Evolutionary conservation across 2,113 vertebrate genomes (phyloP).

Genomic region (Eudyptes chrysolophus): DNA sequence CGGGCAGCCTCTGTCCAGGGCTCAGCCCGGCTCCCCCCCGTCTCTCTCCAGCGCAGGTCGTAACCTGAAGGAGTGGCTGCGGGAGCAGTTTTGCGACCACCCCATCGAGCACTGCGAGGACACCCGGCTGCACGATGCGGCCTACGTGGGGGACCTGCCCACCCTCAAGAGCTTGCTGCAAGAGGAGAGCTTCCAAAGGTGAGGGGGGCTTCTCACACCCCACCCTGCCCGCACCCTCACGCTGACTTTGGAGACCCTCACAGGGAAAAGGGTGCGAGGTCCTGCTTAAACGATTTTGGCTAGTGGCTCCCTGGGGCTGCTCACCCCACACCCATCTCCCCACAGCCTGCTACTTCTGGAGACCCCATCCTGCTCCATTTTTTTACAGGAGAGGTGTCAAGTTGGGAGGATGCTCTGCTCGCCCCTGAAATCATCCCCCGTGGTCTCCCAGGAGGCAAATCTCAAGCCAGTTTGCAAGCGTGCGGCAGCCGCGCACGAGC

Average conservation of each 20-base stretch:
- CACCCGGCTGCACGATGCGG: slow-evolving; percentile 89
- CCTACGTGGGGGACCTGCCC: slow-evolving; percentile 89
- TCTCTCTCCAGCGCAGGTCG: slow-evolving; percentile 81
- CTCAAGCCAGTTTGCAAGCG: background rate
- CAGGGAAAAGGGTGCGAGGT: background rate
- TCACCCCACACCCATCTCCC: too few species aligned
- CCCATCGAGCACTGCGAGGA: slow-evolving; percentile 88
- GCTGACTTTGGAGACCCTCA: background rate
- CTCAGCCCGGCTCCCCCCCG: background rate
- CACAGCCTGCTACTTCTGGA: background rate
- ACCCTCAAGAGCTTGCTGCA: slow-evolving; percentile 85
- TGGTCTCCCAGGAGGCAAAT: background rate
- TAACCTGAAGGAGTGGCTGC: slow-evolving; percentile 92
- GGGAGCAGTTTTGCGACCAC: slow-evolving; percentile 93
- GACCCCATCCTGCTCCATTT: fast-evolving
- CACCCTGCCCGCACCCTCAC: background rate
- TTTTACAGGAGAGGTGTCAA: background rate
- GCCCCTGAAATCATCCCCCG: fast-evolving
- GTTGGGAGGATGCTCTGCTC: background rate
- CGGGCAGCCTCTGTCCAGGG: too few species aligned
- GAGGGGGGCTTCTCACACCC: background rate
- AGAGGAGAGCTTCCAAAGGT: slow-evolving; percentile 88
- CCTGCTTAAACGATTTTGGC: background rate
- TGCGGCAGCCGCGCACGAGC: fast-evolving
- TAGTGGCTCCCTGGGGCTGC: background rate